Base-by-base conservation (phyloP, 2,797 vertebrate genomes). In the Ateles fusciceps region DNA sequence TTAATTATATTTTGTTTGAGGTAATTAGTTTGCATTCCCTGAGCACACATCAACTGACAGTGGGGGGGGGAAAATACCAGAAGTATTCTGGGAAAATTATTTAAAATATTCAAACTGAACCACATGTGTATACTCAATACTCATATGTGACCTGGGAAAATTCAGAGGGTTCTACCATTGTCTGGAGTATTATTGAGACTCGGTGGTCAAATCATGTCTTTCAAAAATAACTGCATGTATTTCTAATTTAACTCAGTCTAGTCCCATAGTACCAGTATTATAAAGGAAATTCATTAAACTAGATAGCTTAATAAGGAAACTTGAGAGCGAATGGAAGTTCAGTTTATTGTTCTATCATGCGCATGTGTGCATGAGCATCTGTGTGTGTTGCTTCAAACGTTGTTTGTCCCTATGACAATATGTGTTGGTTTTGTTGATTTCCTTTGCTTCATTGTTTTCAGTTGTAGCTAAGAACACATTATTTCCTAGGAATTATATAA, bases 11-110 rank as follows among this genome's bases (percentile, higher is more conserved):
- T 96, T 97, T 95, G 52, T 46, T 90, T 89, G 44, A 33, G 42
- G 55, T 95, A 96, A 96, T 97, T 97, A 91, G 42, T 72, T 85
- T 93, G 36, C n/a, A 39, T 95, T 97, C 80, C 84, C 86, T 83
- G 84, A 94, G 79, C 36, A 85, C 46, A 81, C 14, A 87, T 92
- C n/a, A 86, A 1, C 71, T 74, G 61, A 89, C 17, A 76, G 81
- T 24, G 2, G 26, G 26, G 44, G 2, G 26, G 26, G 44, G 24
- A 79, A 94, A 68, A 74, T 57, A 72, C 26, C 14, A 44, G 10
- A 75, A 59, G 24, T 87, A 61, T 81, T 81, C 24, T 80, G 80
- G 46, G 52, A 71, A 84, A 91, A 84, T 44, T 7, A 61, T 91
- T 93, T 92, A 84, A 96, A 90, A 71, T 85, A 33, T 19, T 85